Percentiles rank a stretch among this genome's conserved stretches.
phyloP scores from a whole-genome alignment of 2,113 vertebrate genomes.

The Siphamia tubifer region DNA sequence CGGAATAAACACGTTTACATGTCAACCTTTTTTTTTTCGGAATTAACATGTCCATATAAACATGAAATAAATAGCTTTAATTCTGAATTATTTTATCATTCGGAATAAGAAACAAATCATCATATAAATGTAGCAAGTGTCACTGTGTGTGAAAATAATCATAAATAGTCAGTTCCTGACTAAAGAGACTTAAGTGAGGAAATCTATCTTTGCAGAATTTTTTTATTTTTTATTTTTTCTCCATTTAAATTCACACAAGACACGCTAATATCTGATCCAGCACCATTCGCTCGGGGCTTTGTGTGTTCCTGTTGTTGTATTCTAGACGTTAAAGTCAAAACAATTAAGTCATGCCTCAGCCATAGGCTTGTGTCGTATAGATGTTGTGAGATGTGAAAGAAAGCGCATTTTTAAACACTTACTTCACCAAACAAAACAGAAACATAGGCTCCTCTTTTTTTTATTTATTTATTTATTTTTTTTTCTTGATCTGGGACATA shows the following conservation, averaged over 20 bases:
- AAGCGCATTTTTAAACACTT: neutral
- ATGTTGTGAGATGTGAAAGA: neutral
- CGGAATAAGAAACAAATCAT: too few relatives aligned
- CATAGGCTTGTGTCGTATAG: conserved; percentile 37
- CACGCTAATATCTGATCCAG: neutral
- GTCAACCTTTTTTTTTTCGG: too few relatives aligned
- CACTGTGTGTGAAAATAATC: too few relatives aligned
- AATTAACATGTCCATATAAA: too few relatives aligned
- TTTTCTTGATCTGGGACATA: conserved; percentile 50
- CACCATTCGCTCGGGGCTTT: conserved; percentile 30
- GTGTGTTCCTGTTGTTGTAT: conserved; percentile 52
- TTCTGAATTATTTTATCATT: too few relatives aligned
- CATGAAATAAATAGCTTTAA: too few relatives aligned
- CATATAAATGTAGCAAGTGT: too few relatives aligned
- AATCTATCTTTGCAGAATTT: too few relatives aligned
- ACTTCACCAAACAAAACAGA: neutral
- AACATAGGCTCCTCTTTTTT: neutral
- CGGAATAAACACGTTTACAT: too few relatives aligned
- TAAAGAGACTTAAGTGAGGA: too few relatives aligned
- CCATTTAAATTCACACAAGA: conserved; percentile 8
- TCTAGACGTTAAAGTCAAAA: conserved; percentile 61
- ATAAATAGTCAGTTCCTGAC: too few relatives aligned
- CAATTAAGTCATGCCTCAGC: conserved; percentile 63
- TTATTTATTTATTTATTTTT: conserved; percentile 19
- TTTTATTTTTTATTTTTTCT: too few relatives aligned